Evolutionary conservation across 64 coral and sea anemone species (phyloP).

Genomic region (Dendronephthya gigantea): DNA sequence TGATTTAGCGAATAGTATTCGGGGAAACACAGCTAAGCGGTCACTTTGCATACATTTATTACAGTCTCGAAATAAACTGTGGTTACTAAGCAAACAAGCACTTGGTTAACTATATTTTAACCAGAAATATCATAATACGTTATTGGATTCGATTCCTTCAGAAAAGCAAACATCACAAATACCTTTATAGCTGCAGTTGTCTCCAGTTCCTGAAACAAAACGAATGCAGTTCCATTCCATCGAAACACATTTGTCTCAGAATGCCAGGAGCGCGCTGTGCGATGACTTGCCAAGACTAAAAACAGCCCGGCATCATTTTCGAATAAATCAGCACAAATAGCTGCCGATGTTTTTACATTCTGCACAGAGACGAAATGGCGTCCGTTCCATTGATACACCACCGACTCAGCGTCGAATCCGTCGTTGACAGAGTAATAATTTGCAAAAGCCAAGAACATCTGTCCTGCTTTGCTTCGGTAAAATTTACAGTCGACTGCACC

Average conservation of each 20-base stretch:
- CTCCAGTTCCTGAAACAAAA: neutral
- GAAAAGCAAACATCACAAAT: too few relatives aligned
- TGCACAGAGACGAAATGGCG: neutral
- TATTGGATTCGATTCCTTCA: too few relatives aligned
- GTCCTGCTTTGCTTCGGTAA: neutral
- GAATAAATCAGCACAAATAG: neutral
- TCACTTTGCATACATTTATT: too few relatives aligned
- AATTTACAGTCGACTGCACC: neutral
- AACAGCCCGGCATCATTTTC: neutral
- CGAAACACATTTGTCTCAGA: neutral
- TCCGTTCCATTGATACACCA: neutral
- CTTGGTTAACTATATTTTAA: too few relatives aligned
- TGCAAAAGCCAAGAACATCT: neutral
- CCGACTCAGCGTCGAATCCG: neutral
- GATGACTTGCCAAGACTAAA: neutral
- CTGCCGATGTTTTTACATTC: neutral
- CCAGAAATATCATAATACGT: too few relatives aligned
- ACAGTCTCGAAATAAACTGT: too few relatives aligned
- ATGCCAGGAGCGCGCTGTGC: neutral
- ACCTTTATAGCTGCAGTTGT: neutral
- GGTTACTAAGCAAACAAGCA: too few relatives aligned
- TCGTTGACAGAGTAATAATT: neutral
- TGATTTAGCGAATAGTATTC: too few relatives aligned
- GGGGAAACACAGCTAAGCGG: too few relatives aligned
- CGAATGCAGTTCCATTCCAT: neutral